A percentile compares a stretch with the other conserved stretches of the same genome.
Evolutionary conservation across 2,797 vertebrate genomes (phyloP).

Genomic region (Rhinogobio ventralis): DNA sequence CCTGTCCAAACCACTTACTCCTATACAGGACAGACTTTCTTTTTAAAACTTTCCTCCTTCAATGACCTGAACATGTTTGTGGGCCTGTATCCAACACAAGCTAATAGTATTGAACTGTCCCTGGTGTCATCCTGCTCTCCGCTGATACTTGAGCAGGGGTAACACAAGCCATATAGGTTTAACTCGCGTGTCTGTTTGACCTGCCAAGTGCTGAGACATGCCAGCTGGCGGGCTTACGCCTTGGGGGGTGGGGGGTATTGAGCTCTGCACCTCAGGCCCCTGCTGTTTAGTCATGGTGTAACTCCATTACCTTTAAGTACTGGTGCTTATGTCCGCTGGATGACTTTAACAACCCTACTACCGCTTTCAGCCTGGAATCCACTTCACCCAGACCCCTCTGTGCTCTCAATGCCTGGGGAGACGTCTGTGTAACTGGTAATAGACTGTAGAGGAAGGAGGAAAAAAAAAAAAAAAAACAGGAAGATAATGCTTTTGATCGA

Average conservation of each 20-base stretch:
- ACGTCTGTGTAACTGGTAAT: constrained; percentile 93
- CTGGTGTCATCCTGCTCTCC: constrained; percentile 83
- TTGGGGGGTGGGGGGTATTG: constrained; percentile 66
- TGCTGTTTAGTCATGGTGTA: constrained; percentile 75
- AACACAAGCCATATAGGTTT: constrained; percentile 82
- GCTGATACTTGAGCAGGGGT: constrained; percentile 84
- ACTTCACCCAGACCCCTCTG: constrained; percentile 81
- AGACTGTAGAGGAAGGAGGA: constrained; percentile 81
- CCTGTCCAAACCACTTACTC: constrained; percentile 19
- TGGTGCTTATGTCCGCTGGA: constrained; percentile 74
- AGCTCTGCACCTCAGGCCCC: constrained; percentile 72
- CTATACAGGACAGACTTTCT: constrained; percentile 29
- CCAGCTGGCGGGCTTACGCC: constrained; percentile 85
- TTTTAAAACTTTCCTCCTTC: constrained; percentile 47
- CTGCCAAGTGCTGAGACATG: constrained; percentile 80
- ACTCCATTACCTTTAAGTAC: constrained; percentile 84
- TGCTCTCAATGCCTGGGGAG: constrained; percentile 86
- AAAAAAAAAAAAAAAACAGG: constrained; percentile 62
- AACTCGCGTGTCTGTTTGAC: constrained; percentile 81
- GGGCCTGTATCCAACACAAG: constrained; percentile 73
- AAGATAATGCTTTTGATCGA: constrained; percentile 99
- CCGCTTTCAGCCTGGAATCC: constrained; percentile 73
- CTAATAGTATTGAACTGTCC: constrained; percentile 75
- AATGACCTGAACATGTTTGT: constrained; percentile 67
- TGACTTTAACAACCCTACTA: constrained; percentile 56